A percentile compares a stretch with the other conserved stretches of the same genome.
These are phyloP conservation scores for Masticophis lateralis DNA, from an alignment of 2,797 vertebrate species.

Conservation along the genomic window DNA sequence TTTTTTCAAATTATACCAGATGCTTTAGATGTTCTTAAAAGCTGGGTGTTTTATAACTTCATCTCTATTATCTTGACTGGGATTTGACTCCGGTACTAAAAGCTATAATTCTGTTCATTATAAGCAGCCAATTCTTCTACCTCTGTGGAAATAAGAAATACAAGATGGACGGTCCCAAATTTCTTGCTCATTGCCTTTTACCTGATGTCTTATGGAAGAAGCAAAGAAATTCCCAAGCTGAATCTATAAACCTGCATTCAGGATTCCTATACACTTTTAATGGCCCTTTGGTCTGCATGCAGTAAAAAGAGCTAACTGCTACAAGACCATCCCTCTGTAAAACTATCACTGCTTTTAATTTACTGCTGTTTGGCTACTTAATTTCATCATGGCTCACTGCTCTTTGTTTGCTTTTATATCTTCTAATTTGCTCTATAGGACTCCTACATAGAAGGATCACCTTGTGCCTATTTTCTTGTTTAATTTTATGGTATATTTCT, in stretches of 20 bases:
- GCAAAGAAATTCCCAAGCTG: neutral
- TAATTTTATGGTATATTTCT: neutral
- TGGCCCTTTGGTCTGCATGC: neutral
- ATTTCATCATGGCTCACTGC: neutral
- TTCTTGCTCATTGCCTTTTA: neutral
- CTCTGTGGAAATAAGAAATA: neutral
- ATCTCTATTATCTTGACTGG: neutral
- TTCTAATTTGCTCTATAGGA: constrained; percentile 1
- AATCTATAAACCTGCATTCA: neutral
- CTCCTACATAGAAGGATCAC: neutral
- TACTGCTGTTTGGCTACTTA: constrained; percentile 18
- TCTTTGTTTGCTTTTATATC: constrained; percentile 15
- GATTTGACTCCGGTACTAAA: neutral
- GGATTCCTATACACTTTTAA: neutral
- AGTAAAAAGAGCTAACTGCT: constrained; percentile 11
- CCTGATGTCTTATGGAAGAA: neutral
- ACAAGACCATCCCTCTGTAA: neutral
- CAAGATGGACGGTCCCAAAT: neutral
- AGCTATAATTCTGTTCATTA: neutral
- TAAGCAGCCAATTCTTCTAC: neutral
- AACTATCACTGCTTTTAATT: constrained; percentile 12
- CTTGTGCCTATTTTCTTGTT: neutral
- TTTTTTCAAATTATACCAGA: neutral
- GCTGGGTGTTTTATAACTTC: neutral
- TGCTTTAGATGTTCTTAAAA: neutral